phyloP scores from a whole-genome alignment of 2,113 vertebrate species.

The Aspidoscelis tigris region DNA sequence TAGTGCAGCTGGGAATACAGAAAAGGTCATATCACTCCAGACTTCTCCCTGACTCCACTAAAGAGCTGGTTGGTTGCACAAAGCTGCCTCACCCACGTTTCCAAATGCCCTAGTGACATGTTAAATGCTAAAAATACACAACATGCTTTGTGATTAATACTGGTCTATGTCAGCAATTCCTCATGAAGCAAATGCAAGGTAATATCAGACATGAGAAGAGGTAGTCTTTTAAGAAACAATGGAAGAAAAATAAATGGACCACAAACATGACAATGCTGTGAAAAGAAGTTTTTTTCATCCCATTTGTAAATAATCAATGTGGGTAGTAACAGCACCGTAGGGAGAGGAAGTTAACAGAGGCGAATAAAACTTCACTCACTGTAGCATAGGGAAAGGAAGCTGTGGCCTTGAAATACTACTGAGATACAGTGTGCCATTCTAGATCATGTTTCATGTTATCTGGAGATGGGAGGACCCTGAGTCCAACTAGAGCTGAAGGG shows the following conservation, averaged over 20 bases:
- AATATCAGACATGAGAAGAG: not conserved
- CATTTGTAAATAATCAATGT: not conserved
- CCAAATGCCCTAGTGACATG: constrained; percentile 10
- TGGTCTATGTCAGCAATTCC: constrained; percentile 17
- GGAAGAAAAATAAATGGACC: not conserved
- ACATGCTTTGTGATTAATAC: not conserved
- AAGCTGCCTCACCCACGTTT: constrained; percentile 1
- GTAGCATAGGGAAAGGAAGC: not conserved
- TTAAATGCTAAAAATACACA: constrained; percentile 40
- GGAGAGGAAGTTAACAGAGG: too few species aligned
- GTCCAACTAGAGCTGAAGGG: not conserved
- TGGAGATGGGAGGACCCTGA: not conserved
- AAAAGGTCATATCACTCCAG: not conserved
- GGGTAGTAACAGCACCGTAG: too few species aligned
- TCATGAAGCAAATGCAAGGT: not conserved
- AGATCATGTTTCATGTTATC: not conserved
- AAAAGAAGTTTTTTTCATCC: not conserved
- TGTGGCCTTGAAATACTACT: not conserved
- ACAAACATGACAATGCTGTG: not conserved
- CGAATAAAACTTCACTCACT: too few species aligned
- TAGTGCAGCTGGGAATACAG: not conserved
- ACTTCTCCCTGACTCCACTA: not conserved
- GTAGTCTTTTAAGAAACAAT: not conserved
- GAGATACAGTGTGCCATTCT: not conserved
- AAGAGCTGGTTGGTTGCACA: not conserved